phyloP scores from a whole-genome alignment of 1,140 invertebrate genomes.

The Planococcus citri region DNA sequence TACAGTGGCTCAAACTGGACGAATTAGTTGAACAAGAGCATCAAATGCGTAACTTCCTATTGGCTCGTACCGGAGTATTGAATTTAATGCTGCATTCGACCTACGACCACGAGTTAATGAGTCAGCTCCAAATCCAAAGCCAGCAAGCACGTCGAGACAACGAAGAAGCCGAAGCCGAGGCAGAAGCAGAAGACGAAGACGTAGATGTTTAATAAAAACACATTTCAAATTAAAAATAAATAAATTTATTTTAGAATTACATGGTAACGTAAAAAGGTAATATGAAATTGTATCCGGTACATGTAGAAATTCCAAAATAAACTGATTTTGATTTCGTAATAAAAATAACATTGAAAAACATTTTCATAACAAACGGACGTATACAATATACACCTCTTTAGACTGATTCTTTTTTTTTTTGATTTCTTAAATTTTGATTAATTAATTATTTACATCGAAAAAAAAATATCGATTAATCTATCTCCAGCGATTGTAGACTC shows the following conservation, averaged over 20 bases:
- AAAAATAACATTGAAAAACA: too few species aligned
- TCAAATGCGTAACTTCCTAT: conserved; percentile 72
- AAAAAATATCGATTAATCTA: background rate
- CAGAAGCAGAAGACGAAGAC: background rate
- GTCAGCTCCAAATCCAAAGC: conserved; percentile 33
- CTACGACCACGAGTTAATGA: conserved; percentile 84
- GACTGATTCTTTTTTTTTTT: too few species aligned
- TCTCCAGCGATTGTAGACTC: background rate
- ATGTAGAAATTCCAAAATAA: too few species aligned
- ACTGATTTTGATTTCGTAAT: too few species aligned
- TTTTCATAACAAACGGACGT: too few species aligned
- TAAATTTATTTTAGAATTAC: background rate
- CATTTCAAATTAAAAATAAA: background rate
- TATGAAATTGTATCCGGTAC: background rate
- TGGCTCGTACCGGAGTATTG: conserved; percentile 69
- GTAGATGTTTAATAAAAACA: background rate
- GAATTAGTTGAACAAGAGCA: conserved; percentile 91
- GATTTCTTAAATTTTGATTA: too few species aligned
- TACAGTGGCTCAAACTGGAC: conserved; percentile 83
- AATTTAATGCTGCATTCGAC: conserved; percentile 89
- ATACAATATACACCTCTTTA: too few species aligned
- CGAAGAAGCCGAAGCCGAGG: background rate
- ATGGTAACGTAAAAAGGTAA: background rate
- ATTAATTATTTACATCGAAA: too few species aligned
- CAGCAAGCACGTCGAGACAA: background rate